Evolutionary conservation across 2,888 invertebrate genomes (phyloP), one percentile per base, ranked within the genome.

Genomic region (Crioceris asparagi): DNA sequence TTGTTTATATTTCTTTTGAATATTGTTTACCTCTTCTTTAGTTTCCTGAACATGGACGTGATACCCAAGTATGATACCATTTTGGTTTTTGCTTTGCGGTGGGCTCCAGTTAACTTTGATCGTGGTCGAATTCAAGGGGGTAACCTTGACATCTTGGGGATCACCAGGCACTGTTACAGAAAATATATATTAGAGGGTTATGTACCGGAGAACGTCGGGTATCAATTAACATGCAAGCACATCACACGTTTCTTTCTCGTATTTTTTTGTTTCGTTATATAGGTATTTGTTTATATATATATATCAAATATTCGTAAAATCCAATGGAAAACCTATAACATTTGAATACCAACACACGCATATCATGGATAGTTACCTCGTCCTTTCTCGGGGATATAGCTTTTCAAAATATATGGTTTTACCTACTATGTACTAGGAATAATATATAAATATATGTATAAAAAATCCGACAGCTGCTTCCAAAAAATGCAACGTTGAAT

Each of bases 41-140:
- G 85, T 75, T 71, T 92, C 91, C 64, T 92, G 91, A 2, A 91
- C 84, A 61, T 93, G 90, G 38, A 98, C 87, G 62, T 96, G 94
- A 67, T 96, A 98, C 17, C 96, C 96, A 42, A 93, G 76, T 50
- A 98, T 93, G 49, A 94, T 83, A 31, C 96, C 96, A 61, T 96
- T 92, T 45, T 87, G 80, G 55, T 94, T 92, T 56, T 87, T 86
- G 51, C 84, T 82, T 41, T 77, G 74, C 0, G 97, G 98, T 5
- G 91, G 85, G 58, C 88, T 84, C 98, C 98, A 98, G 44, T 81
- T 78, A 35, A 97, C 91, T 62, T 83, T 83, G 50, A 97, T 82
- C 23, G 93, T 80, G n/a, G 96, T 94, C 1, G 97, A 96, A 71
- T 96, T 97, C 60, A 96, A 73, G 15, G 88, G 77, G 43, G 75